Conservation (phyloP, 2,113 vertebrate species). For the Atherinomorus stipes region DNA sequence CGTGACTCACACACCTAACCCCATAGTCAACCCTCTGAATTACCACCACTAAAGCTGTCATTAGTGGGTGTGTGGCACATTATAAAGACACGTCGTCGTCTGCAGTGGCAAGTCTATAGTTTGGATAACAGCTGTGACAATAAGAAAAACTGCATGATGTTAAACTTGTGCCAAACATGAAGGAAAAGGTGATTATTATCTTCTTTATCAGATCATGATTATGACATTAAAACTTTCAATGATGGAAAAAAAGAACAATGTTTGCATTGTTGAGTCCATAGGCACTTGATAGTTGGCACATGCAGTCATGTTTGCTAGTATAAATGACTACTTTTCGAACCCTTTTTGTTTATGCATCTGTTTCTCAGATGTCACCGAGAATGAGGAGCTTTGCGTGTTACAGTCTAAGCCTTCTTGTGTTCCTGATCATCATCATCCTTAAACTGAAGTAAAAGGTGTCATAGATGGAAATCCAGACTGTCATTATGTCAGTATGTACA, state of each 20-base stretch:
- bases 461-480: constrained; percentile 70
- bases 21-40: constrained; percentile 74
- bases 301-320: constrained; percentile 50
- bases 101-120: constrained; percentile 72
- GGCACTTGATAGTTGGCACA: constrained; percentile 1
- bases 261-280: constrained; percentile 26
- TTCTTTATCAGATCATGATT: constrained; percentile 66
- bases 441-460: constrained; percentile 58
- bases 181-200: constrained; percentile 69
- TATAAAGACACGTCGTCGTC: constrained; percentile 66
- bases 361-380: constrained; percentile 12
- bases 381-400: constrained; percentile 1
- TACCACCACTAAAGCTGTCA: constrained; percentile 79
- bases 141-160: constrained; percentile 69
- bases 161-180: constrained; percentile 58
- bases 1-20: constrained; percentile 74
- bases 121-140: constrained; percentile 81
- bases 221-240: constrained; percentile 53
- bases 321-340: constrained; percentile 32
- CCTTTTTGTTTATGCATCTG: constrained; percentile 30
- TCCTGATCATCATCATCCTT: constrained; percentile 6
- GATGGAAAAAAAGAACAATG: constrained; percentile 39
- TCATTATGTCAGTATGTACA: constrained; percentile 84
- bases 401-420: not conserved
- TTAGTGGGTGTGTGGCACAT: constrained; percentile 78